Conservation (phyloP, 2,113 vertebrate species). For the Protobothrops mucrosquamatus region DNA sequence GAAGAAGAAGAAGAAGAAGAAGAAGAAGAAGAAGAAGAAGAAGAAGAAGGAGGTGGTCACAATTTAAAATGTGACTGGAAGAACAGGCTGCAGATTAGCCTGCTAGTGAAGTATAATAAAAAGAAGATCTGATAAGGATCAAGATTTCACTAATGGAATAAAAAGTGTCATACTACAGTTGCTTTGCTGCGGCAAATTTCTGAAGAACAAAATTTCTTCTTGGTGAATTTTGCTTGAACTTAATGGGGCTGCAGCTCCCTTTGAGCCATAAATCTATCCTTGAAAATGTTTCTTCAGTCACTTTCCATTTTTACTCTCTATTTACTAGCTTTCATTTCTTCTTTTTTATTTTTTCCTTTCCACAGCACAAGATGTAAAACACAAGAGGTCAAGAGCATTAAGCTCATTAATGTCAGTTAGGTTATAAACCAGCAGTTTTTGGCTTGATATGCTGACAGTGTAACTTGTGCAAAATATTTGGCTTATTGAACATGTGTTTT, state of each 20-base stretch:
- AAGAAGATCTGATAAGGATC: slow-evolving; percentile 11
- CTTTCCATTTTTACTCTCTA: slow-evolving; percentile 12
- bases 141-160: slow-evolving; percentile 19
- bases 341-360: not conserved
- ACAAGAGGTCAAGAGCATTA: slow-evolving; percentile 4
- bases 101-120: slow-evolving; percentile 43
- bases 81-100: slow-evolving; percentile 57
- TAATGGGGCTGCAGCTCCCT: slow-evolving; percentile 25
- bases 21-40: no score
- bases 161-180: slow-evolving; percentile 19
- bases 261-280: slow-evolving; percentile 4
- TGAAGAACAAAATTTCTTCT: slow-evolving; percentile 35
- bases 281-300: slow-evolving; percentile 14
- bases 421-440: slow-evolving; percentile 7
- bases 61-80: slow-evolving; percentile 59
- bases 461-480: slow-evolving; percentile 7
- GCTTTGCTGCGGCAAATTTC: slow-evolving; percentile 14
- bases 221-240: slow-evolving; percentile 32
- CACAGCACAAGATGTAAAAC: not conserved
- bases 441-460: not conserved
- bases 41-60: not conserved
- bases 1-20: no score
- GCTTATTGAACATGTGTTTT: not conserved
- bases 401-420: not conserved
- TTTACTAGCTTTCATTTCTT: not conserved